Base-by-base conservation (phyloP, 2,113 vertebrate genomes). In the Pheucticus melanocephalus region DNA sequence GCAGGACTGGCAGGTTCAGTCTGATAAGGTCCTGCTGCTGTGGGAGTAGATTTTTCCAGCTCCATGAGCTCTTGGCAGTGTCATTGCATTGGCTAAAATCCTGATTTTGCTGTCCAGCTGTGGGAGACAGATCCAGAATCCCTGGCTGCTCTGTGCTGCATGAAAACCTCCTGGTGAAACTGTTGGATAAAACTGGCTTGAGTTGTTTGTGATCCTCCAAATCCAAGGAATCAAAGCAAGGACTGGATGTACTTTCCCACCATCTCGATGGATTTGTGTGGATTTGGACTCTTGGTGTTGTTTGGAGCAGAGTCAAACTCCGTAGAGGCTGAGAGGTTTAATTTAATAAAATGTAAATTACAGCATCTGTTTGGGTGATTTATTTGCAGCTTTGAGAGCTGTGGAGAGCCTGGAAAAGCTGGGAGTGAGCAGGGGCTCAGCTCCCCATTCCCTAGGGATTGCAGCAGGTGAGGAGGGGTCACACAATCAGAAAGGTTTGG, bases 331-430 rank as follows among this genome's bases (percentile, higher is more conserved):
- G 60, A 37, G 39, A 44, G 64, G 35, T 76, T 77, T 15, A 31
- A 47, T 51, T 93, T 63, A 97, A 95, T 96, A 93, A 95, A 97
- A 76, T 64, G 25, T 30, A 27, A 85, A 54, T 22, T 4, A 18
- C 18, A 11, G 31, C 7, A 24, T 27, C 39, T 78, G 73, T 57
- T 53, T 28, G 54, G 39, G 64, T 86, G 64, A 20, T 70, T 69
- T 69, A 19, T 70, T 69, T 78, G 30, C 73, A 19, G 44, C 37
- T 71, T 33, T 31, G 53, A 30, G 13, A 56, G 40, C 37, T 66
- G 10, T 24, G 11, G 70, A 39, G 28, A 42, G 44, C 2, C 0
- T 13, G 44, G 78, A 63, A 64, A 56, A 70, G 22, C 39, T 31
- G 77, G 63, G 53, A 35, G 2, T 5, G 7, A 3, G 37, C 12